A percentile compares a stretch with the other conserved stretches of the same genome.
Conservation (phyloP, 2,888 invertebrate genomes). For the Hypercompe scribonia region DNA sequence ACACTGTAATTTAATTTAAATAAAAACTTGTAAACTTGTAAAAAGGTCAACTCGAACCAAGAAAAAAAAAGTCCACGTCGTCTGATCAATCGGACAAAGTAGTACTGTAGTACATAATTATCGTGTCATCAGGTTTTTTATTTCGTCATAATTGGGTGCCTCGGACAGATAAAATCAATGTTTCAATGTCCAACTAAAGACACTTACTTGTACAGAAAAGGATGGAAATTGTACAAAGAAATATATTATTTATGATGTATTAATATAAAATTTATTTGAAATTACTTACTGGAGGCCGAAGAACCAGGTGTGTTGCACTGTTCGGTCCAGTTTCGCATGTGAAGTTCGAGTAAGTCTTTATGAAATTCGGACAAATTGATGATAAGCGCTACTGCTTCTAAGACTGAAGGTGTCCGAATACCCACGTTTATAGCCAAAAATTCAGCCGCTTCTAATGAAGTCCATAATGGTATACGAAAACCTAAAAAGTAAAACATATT, state of each 20-base stretch:
- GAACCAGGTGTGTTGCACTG: slow-evolving; percentile 22
- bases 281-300: slow-evolving; percentile 17
- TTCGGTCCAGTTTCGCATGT: slow-evolving; percentile 28
- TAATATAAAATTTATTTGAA: background rate
- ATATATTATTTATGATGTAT: too few species aligned
- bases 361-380: slow-evolving; percentile 60
- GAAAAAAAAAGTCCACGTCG: background rate
- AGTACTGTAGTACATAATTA: too few species aligned
- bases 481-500: slow-evolving; percentile 46
- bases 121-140: background rate
- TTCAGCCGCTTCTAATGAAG: slow-evolving; percentile 61
- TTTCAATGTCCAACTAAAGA: too few species aligned
- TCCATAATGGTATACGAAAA: slow-evolving; percentile 68
- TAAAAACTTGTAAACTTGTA: too few species aligned
- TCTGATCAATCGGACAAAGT: background rate
- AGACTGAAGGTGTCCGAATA: slow-evolving; percentile 25
- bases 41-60: too few species aligned
- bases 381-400: slow-evolving; percentile 43
- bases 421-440: slow-evolving; percentile 58
- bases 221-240: too few species aligned
- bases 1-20: too few species aligned
- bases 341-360: slow-evolving; percentile 52
- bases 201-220: too few species aligned
- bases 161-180: background rate
- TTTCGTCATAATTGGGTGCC: background rate